Evolutionary conservation across 2,888 invertebrate genomes (phyloP), one percentile per base, ranked within the genome.

Genomic region (Apodemia zela): DNA sequence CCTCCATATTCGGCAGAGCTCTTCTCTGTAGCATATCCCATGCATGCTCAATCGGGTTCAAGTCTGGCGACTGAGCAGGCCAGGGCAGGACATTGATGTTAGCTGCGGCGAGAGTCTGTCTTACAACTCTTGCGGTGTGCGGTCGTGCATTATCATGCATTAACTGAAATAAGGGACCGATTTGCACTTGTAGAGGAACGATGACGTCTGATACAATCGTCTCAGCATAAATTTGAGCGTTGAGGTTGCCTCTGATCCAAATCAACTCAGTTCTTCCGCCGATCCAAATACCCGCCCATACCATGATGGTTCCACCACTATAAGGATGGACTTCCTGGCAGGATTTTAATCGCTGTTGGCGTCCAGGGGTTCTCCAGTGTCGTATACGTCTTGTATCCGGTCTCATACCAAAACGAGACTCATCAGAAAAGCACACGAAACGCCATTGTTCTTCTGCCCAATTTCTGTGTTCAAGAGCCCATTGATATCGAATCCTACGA

Each of bases 11-110:
- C 38, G 62, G 51, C 54, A 54, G 54, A 54, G 62, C 54, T 18
- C 49, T 49, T 49, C 49, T 17, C 49, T 49, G 49, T 17, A 49
- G 17, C 49, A 49, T 49, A 49, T 49, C 47, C 47, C 47, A 49
- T 17, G 47, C 47, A 49, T 49, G 47, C 17, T 49, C 47, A 17
- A 62, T 62, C 45, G 35, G 57, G 38, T 57, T 62, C 47, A 62
- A 33, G 57, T 62, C 62, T 42, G 62, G 58, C 62, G 62, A 62
- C 49, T 62, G 62, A 57, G 62, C 62, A 63, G 63, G 63, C 63
- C 63, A 63, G 33, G 59, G 58, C 63, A 63, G 58, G 35, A 63
- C 63, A 45, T 58, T 63, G 63, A 63, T 59, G 63, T 51, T 45
- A 62, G 58, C 62, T 42, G 45, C 58, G 62, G 62, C 57, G 49